Evolutionary conservation across 2,888 invertebrate genomes (phyloP), one percentile per base, ranked within the genome.

Genomic region (Chrysolina oricalcia): DNA sequence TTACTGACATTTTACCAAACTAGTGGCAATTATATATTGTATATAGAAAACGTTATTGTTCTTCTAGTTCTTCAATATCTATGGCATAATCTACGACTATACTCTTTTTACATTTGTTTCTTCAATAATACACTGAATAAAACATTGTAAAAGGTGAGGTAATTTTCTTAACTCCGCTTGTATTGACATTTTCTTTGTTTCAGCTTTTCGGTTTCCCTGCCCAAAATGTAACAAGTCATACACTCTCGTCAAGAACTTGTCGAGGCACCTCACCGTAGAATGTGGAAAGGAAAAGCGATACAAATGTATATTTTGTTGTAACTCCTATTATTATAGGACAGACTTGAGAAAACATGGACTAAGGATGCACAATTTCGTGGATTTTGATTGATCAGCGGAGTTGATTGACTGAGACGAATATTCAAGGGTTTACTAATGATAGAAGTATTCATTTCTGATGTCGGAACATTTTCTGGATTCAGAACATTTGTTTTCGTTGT

Each of bases 261-360:
- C 78, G 50, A 76, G 85, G 50, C 86, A 86, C 72, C 72, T 83
- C 72, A 82, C 81, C 40, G 84, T 85, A 48, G 86, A 86, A 78
- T 86, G 86, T 73, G 85, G 85, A 5, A 84, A 85, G 35, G 84
- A 86, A 63, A 85, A 85, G 67, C 78, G 81, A 69, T 85, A 84
- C 73, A 81, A 77, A 72, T 85, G 86, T 75, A 67, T 69, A 19
- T 82, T 80, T 59, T 84, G 84, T 65, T 69, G 23, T 41, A 83
- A 81, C 77, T 80, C 81, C 13, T 84, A 82, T 43, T 85, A 84
- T 56, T 84, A 85, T 69, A 80, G 77, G 63, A 81, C 82, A 8
- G 84, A 85, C 72, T 72, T 85, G 41, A 79, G 80, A 48, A 81
- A 80, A 35, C 85, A 85, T 68, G 78, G 82, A 59, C 73, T 78